Conservation (phyloP, 2,888 invertebrate genomes). For the Timandra comae region DNA sequence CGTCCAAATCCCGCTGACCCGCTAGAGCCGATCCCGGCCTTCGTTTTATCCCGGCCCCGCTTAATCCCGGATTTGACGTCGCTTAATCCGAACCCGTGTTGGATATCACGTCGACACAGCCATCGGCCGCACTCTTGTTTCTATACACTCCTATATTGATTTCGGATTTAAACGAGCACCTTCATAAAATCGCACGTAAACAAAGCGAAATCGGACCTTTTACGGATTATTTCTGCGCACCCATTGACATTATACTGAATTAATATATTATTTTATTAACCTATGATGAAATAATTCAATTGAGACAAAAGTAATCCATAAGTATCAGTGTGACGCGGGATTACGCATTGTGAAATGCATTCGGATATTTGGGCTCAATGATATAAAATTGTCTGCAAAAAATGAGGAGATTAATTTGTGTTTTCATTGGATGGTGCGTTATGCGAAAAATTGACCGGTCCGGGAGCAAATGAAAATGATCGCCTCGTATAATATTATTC, state of each 20-base stretch:
- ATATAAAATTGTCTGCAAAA: constrained; percentile 74
- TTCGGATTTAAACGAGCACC: constrained; percentile 52
- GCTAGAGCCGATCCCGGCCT: constrained; percentile 60
- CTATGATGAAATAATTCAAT: constrained; percentile 60
- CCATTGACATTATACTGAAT: constrained; percentile 30
- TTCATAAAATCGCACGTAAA: constrained; percentile 43
- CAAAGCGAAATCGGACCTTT: constrained; percentile 39
- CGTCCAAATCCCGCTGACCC: constrained; percentile 69
- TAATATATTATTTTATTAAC: constrained; percentile 44
- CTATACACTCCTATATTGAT: constrained; percentile 58
- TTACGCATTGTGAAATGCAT: constrained; percentile 56
- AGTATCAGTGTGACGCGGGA: constrained; percentile 62
- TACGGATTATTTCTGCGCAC: constrained; percentile 36
- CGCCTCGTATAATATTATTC: constrained; percentile 57
- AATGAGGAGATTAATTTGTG: constrained; percentile 76
- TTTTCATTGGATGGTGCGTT: constrained; percentile 72
- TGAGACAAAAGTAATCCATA: constrained; percentile 63
- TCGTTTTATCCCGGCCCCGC: constrained; percentile 65
- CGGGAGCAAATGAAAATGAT: constrained; percentile 69
- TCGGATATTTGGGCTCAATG: constrained; percentile 66
- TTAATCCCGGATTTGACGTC: constrained; percentile 78
- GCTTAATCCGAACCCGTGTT: constrained; percentile 81
- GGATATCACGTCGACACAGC: constrained; percentile 79
- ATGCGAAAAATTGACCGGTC: constrained; percentile 72
- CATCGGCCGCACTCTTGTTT: constrained; percentile 55